Percentiles rank a stretch among this genome's conserved stretches.
phyloP scores from a whole-genome alignment of 2,888 invertebrate species.

The Syrphus vitripennis region DNA sequence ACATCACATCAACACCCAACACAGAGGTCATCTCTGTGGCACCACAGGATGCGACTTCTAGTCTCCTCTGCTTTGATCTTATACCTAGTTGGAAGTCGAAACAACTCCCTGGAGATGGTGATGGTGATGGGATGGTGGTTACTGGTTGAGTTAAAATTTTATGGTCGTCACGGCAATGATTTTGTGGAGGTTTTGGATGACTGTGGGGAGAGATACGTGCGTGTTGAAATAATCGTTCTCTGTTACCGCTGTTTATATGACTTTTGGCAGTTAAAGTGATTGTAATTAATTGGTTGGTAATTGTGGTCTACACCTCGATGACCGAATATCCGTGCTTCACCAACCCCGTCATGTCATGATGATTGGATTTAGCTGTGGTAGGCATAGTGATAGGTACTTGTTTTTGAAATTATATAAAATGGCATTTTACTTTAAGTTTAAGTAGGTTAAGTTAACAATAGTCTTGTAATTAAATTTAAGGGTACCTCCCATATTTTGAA shows the following conservation, averaged over 20 bases:
- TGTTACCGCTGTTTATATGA: slow-evolving; percentile 40
- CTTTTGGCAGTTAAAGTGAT: slow-evolving; percentile 58
- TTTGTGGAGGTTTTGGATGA: not conserved
- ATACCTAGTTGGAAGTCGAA: not conserved
- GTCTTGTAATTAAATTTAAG: no score
- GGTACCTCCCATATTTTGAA: no score
- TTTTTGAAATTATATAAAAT: no score
- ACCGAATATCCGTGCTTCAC: not conserved
- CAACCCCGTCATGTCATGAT: not conserved
- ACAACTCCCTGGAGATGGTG: not conserved
- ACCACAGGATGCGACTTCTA: not conserved
- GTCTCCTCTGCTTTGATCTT: not conserved
- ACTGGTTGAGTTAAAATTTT: not conserved
- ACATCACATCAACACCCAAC: not conserved
- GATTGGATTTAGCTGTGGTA: not conserved
- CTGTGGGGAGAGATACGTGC: not conserved
- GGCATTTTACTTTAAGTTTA: no score
- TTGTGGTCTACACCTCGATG: slow-evolving; percentile 39
- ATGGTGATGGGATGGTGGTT: not conserved
- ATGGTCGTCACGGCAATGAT: not conserved
- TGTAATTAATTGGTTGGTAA: slow-evolving; percentile 65
- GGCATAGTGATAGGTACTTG: not conserved
- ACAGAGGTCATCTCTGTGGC: not conserved
- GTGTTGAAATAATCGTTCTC: slow-evolving; percentile 24
- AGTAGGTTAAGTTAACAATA: no score